Percentiles rank a stretch among this genome's conserved stretches.
Conservation (phyloP, 2,113 vertebrate genomes). For the Psophia crepitans region DNA sequence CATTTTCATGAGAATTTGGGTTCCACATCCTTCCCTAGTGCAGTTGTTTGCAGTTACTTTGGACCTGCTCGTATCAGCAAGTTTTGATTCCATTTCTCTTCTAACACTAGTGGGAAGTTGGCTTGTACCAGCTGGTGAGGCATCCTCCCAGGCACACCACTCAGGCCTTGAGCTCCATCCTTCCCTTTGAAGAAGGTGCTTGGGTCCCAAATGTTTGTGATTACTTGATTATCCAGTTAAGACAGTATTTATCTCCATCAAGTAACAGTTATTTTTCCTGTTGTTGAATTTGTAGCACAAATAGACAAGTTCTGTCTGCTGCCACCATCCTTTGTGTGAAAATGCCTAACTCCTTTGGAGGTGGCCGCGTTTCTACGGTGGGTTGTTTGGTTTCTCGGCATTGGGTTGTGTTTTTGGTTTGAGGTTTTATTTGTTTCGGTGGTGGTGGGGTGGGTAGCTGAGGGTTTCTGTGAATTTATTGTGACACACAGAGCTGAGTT, state of each 20-base stretch:
- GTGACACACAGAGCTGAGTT: background rate
- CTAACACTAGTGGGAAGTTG: background rate
- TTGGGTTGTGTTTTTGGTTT: background rate
- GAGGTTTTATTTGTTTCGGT: background rate
- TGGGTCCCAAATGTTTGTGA: background rate
- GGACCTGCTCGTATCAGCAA: background rate
- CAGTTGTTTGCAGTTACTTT: background rate
- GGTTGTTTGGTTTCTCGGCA: background rate
- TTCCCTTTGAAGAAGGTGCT: background rate
- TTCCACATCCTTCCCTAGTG: background rate
- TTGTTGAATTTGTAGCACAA: background rate
- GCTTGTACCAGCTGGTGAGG: background rate
- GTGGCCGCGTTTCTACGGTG: fast-evolving
- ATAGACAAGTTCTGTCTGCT: background rate
- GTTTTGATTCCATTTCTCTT: background rate
- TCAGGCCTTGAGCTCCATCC: background rate
- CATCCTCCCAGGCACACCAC: fast-evolving
- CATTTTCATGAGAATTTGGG: background rate
- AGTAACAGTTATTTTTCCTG: background rate
- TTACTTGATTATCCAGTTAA: background rate
- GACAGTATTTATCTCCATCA: background rate
- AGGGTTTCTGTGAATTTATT: background rate
- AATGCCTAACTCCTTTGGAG: background rate
- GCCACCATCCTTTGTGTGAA: background rate
- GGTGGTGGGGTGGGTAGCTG: background rate